These are phyloP conservation scores for Podiceps cristatus DNA, from an alignment of 2,113 vertebrate species.

Conservation along the genomic window DNA sequence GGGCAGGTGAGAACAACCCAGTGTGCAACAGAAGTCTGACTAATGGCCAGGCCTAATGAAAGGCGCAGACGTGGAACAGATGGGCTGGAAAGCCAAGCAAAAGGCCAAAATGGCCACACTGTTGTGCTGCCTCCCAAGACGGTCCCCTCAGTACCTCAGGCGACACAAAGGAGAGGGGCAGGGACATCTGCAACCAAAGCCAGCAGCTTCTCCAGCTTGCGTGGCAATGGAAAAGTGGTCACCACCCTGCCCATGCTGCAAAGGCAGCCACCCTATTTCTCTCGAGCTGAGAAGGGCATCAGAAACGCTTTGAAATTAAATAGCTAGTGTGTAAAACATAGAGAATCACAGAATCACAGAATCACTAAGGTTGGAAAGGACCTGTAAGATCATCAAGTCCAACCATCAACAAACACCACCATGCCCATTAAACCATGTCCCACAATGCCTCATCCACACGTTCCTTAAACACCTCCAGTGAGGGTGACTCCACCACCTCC, in stretches of 20 bases:
- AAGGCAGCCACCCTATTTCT: not conserved
- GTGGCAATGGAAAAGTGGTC: fast-evolving
- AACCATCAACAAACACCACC: no score
- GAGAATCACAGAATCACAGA: no score
- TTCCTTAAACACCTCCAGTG: no score
- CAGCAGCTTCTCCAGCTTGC: not conserved
- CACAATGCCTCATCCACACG: no score
- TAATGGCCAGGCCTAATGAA: not conserved
- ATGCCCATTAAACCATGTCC: no score
- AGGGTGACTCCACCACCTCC: no score
- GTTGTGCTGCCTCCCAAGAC: not conserved
- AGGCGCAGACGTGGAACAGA: not conserved
- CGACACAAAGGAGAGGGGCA: not conserved
- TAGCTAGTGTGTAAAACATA: not conserved
- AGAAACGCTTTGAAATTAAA: not conserved
- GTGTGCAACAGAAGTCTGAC: not conserved
- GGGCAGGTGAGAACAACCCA: not conserved
- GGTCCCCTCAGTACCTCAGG: not conserved
- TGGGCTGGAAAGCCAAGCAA: not conserved
- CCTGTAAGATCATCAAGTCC: no score
- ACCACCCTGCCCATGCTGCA: not conserved
- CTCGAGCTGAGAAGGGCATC: not conserved
- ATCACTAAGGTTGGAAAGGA: no score
- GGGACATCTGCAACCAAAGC: not conserved
- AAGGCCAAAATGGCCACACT: not conserved